Evolutionary conservation across 2,113 vertebrate genomes (phyloP).

Genomic region (Erythrolamprus reginae): DNA sequence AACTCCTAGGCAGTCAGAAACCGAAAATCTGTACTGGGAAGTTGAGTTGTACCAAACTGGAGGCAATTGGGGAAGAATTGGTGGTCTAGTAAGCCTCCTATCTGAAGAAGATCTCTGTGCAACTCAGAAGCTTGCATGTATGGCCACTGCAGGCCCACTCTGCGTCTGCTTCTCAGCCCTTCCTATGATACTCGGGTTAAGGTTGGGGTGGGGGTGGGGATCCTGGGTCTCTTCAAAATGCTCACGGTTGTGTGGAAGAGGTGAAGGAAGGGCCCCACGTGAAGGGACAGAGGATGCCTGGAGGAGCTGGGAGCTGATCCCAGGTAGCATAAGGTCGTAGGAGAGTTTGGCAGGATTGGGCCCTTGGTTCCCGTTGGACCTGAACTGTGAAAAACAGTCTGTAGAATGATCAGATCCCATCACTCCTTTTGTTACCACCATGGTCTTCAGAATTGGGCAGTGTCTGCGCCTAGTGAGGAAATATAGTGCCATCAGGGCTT

Average conservation of each 20-base stretch:
- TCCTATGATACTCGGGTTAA: neutral
- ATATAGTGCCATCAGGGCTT: neutral
- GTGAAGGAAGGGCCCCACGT: fast-evolving
- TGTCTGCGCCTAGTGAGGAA: neutral
- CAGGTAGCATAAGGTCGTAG: neutral
- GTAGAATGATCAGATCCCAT: neutral
- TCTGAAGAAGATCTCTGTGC: neutral
- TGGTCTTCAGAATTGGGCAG: neutral
- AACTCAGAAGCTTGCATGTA: neutral
- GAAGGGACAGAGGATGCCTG: neutral
- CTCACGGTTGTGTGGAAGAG: neutral
- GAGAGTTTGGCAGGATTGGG: neutral
- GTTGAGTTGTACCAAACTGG: neutral
- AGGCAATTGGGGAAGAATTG: neutral
- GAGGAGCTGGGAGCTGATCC: neutral
- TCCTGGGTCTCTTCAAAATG: neutral
- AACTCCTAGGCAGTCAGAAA: neutral
- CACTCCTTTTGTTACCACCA: neutral
- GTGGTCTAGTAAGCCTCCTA: neutral
- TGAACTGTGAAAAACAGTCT: neutral
- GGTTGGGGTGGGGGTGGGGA: neutral
- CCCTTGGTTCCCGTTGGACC: neutral
- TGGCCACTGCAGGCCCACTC: neutral
- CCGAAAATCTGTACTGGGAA: neutral
- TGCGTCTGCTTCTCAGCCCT: neutral